Percentiles rank a stretch among this genome's conserved stretches.
phyloP scores from a whole-genome alignment of 2,888 invertebrate genomes.

The Xylophagus ater region DNA sequence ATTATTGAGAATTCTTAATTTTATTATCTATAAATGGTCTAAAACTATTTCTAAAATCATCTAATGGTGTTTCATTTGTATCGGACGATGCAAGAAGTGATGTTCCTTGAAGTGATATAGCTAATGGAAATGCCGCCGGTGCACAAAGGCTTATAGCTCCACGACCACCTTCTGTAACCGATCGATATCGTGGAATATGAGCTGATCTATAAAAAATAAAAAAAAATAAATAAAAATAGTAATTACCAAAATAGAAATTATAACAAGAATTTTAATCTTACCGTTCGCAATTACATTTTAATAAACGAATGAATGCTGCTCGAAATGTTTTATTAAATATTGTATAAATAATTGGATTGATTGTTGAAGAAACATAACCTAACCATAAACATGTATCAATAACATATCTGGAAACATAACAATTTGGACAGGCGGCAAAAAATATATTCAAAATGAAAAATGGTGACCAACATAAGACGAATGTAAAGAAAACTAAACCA shows the following conservation, averaged over 20 bases:
- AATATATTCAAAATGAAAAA: slow-evolving; percentile 83
- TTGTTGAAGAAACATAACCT: slow-evolving; percentile 84
- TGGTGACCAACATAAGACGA: slow-evolving; percentile 87
- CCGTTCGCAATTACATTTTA: slow-evolving; percentile 67
- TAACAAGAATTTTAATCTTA: slow-evolving; percentile 30
- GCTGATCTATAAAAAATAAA: slow-evolving; percentile 47
- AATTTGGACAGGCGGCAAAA: slow-evolving; percentile 72
- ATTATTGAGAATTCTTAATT: too few species aligned
- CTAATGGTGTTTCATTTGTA: slow-evolving; percentile 33
- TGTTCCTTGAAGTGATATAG: slow-evolving; percentile 63
- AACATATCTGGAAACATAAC: slow-evolving; percentile 55
- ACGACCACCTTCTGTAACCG: slow-evolving; percentile 56
- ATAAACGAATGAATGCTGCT: slow-evolving; percentile 66
- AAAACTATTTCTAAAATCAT: slow-evolving; percentile 37
- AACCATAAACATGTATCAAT: slow-evolving; percentile 81
- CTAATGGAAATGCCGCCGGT: slow-evolving; percentile 59
- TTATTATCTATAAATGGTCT: slow-evolving; percentile 38
- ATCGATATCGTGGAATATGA: slow-evolving; percentile 56
- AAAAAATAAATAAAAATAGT: not conserved
- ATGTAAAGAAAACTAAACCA: slow-evolving; percentile 84
- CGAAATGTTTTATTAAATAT: slow-evolving; percentile 84
- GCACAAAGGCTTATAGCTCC: slow-evolving; percentile 61
- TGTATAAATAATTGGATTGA: slow-evolving; percentile 90
- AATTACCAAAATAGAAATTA: slow-evolving; percentile 3
- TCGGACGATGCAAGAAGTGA: slow-evolving; percentile 36